Evolutionary conservation across 2,113 vertebrate species (phyloP), one percentile per base, ranked within the genome.

Genomic region (crab-eating macaque (Macaca fascicularis)): DNA sequence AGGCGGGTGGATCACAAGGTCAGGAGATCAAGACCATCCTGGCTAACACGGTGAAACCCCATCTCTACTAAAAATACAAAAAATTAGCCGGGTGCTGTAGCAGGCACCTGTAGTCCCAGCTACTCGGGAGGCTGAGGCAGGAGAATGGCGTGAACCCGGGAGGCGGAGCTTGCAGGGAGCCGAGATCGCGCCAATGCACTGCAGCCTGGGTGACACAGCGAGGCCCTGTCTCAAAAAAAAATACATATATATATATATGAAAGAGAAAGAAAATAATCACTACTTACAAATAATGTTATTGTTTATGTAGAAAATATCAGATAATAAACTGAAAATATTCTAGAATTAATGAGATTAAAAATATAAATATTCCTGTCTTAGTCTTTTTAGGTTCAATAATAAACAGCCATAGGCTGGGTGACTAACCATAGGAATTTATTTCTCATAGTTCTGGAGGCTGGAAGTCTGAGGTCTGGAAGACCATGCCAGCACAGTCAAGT

Each of bases 311-410:
- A 95, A 96, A 96, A 94, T 87, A 90, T 70, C 64, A 90, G 38
- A 87, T 84, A 94, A 88, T 78, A 76, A 75, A 40, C 13, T 88
- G n/a, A 97, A 96, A 94, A 81, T 92, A 13, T 70, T 76, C 25
- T 86, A 82, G 38, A 84, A 93, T 97, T 97, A 90, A 94, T 75
- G 75, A 90, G 8, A 75, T 90, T 78, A 64, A 93, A 95, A 94
- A 74, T 8, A 90, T 55, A 92, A 92, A 83, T 84, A 40, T 50
- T 19, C 30, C 30, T 75, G n/a, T 72, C 25, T 81, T 89, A 43
- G 11, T 80, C 30, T 88, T 9, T 32, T 69, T 25, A 57, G 19
- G 30, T 30, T 87, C n/a, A 67, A 19, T 40, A 38, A 76, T 23
- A 92, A 69, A 22, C n/a, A 74, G 20, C 25, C 2, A 67, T 25